These are phyloP conservation scores for Platycercus adscitus DNA, from an alignment of 2,113 vertebrate genomes.

Conservation along the genomic window DNA sequence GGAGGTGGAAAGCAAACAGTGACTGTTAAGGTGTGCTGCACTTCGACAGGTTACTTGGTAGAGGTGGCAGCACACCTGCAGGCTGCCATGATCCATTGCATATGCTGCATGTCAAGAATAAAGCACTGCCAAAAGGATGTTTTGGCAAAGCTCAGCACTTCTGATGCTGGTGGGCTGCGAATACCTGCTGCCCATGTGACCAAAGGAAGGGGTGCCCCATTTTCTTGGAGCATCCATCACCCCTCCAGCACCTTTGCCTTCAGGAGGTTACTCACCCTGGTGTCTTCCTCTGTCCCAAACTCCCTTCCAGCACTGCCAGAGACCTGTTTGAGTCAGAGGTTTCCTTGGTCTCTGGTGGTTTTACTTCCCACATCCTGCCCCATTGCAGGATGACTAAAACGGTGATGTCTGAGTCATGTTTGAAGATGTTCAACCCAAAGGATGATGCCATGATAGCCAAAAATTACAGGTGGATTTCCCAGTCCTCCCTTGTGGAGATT, in stretches of 20 bases:
- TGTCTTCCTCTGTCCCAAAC: not conserved
- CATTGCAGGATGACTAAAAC: not conserved
- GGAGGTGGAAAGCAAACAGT: not conserved
- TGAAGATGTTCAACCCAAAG: not conserved
- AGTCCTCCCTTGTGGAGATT: not conserved
- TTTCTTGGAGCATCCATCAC: not conserved
- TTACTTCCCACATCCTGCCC: constrained; percentile 40
- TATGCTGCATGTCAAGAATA: not conserved
- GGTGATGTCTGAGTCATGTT: not conserved
- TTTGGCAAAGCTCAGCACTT: not conserved
- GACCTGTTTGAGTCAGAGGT: not conserved
- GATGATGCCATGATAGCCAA: not conserved
- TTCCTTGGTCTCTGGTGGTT: not conserved
- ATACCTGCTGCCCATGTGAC: not conserved
- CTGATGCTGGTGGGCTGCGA: not conserved
- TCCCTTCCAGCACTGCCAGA: not conserved
- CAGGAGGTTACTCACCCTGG: not conserved
- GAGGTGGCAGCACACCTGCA: not conserved
- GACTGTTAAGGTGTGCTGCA: not conserved
- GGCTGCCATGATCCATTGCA: accelerated
- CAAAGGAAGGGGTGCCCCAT: not conserved
- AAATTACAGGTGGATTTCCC: constrained; percentile 30
- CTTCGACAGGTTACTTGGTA: not conserved
- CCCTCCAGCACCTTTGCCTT: not conserved
- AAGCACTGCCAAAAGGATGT: accelerated